Conservation (phyloP, 92 coral and sea anemone genomes). For the Porites cylindrica region DNA sequence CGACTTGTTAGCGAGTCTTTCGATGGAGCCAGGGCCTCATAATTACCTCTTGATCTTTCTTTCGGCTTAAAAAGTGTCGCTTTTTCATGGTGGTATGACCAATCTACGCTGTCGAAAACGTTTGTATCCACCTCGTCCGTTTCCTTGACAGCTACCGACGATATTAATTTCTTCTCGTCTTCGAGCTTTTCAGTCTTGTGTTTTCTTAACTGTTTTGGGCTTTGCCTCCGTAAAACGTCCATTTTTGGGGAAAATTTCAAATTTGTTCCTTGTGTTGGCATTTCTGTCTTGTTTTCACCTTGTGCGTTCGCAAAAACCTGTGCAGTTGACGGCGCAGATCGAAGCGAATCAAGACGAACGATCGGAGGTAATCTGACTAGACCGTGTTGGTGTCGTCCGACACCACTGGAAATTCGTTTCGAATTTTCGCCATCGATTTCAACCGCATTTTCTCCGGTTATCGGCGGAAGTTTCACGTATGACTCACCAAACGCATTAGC, state of each 20-base stretch:
- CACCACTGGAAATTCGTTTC: conserved; percentile 23
- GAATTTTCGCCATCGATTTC: conserved; percentile 43
- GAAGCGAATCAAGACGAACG: conserved; percentile 72
- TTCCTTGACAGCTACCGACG: conserved; percentile 18
- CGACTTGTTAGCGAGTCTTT: conserved; percentile 6
- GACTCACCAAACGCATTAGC: conserved; percentile 79
- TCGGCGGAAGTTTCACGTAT: conserved; percentile 83
- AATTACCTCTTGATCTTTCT: neutral
- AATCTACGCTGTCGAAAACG: conserved; percentile 18
- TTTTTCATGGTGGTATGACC: neutral
- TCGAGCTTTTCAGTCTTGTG: neutral
- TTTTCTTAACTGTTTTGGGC: conserved; percentile 6
- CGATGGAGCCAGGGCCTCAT: neutral
- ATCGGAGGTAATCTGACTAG: conserved; percentile 88
- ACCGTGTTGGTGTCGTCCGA: conserved; percentile 83
- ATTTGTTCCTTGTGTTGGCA: neutral
- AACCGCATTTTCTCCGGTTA: conserved; percentile 56
- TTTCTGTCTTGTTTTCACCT: neutral
- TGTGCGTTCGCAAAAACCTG: conserved; percentile 2
- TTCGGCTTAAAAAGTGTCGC: neutral
- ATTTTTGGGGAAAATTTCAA: conserved; percentile 11
- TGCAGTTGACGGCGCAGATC: conserved; percentile 17
- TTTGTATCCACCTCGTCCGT: conserved; percentile 14
- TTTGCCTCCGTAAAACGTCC: conserved; percentile 11
- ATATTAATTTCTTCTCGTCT: conserved; percentile 38